Conservation (phyloP, 1,140 invertebrate species). For the Elysia chlorotica region DNA sequence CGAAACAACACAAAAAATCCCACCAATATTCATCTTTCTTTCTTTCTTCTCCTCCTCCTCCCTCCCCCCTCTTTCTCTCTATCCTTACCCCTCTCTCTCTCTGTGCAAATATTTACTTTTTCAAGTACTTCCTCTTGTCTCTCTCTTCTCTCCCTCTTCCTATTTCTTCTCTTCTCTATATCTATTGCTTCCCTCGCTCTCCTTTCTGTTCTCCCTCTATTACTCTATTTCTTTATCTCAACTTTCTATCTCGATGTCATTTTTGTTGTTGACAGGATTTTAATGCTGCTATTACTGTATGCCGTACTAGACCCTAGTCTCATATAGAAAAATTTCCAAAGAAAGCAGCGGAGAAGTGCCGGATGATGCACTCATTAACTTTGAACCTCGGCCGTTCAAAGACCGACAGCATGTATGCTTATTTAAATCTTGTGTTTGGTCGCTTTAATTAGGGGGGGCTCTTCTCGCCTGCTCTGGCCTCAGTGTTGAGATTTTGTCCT, state of each 20-base stretch:
- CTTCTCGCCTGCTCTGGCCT: no score
- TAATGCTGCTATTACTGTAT: no score
- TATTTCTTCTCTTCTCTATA: background rate
- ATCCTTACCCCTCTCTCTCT: background rate
- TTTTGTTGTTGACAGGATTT: no score
- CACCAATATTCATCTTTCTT: no score
- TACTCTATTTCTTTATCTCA: background rate
- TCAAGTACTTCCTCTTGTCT: background rate
- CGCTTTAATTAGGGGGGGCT: constrained; percentile 1
- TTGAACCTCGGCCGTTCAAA: no score
- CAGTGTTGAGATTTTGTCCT: background rate
- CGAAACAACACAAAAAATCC: no score
- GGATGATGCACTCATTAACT: constrained; percentile 12
- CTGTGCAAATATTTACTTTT: background rate
- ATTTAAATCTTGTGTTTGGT: constrained; percentile 11
- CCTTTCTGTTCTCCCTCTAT: background rate
- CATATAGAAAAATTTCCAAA: no score
- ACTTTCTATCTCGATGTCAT: no score
- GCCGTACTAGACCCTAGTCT: no score
- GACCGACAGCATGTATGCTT: background rate
- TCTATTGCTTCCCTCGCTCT: no score
- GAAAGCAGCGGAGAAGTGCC: no score
- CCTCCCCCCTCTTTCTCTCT: background rate
- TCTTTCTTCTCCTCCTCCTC: background rate
- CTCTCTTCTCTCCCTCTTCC: background rate